Base-by-base conservation (phyloP, 2,113 vertebrate species). In the Chrysemys picta region DNA sequence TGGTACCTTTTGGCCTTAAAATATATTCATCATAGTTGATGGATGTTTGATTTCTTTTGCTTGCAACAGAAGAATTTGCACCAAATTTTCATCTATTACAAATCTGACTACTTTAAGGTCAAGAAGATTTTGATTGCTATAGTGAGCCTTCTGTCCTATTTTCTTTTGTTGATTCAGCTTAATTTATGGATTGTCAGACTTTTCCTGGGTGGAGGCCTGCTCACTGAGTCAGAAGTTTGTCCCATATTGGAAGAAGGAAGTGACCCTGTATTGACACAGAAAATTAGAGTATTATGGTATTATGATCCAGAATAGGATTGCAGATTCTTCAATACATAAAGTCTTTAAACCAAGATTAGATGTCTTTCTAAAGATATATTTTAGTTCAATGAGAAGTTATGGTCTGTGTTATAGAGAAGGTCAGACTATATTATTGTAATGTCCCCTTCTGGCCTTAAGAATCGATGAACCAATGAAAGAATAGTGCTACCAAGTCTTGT, bases 141-240 rank as follows among this genome's bases (percentile, higher is more conserved):
- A 94, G 76, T 42, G 88, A 84, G 31, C 87, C 62, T 62, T 62
- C 6, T 35, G 31, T 17, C 27, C 57, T 65, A 65, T 45, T 81
- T 82, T 84, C 89, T 78, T 84, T 90, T 65, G 93, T 96, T 96
- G 95, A 92, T 96, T 96, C 88, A 75, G 92, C 78, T 93, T 97
- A 96, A 97, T 96, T 89, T 50, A 42, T 81, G 89, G 45, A 87
- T 82, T 65, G 95, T 93, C 89, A 93, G 95, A 97, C 69, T 80
- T 80, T 0, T 1, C 25, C 92, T 85, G 88, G 81, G 11, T 11
- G 27, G 25, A 59, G 57, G 57, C 27, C 29, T 59, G 57, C 27
- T 29, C 57, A 59, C 6, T 59, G 57, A 59, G 57, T 59, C 75
- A 93, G 79, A 49, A 5, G 56, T 89, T 45, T 69, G 45, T 50